Conservation (phyloP, 1,140 invertebrate genomes). For the Chymomyza costata region DNA sequence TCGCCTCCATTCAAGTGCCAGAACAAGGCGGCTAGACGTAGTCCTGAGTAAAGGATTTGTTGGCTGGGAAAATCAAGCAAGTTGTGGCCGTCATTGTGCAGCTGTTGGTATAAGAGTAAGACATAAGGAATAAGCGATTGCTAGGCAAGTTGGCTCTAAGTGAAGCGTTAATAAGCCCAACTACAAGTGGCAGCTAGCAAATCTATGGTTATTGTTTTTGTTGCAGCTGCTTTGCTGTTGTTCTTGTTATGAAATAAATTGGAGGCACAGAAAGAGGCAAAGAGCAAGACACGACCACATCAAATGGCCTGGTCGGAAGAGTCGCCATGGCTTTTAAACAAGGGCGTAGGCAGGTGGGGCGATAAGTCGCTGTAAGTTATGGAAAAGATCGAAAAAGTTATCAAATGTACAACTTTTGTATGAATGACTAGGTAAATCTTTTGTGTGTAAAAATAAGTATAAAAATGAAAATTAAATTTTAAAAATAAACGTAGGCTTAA, state of each 20-base stretch:
- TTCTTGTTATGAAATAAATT: conserved; percentile 27
- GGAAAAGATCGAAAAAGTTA: too few species aligned
- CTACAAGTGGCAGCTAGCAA: conserved; percentile 6
- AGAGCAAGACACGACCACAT: too few species aligned
- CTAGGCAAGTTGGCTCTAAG: conserved; percentile 8
- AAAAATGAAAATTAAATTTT: too few species aligned
- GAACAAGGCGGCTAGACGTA: conserved; percentile 24
- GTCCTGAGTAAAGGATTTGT: conserved; percentile 6
- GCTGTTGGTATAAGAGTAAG: conserved; percentile 25
- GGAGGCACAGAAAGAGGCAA: conserved; percentile 7
- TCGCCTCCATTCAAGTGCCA: conserved; percentile 41
- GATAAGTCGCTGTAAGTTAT: too few species aligned
- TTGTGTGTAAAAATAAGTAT: too few species aligned
- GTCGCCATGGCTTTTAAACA: conserved; percentile 6
- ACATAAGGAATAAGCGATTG: conserved; percentile 11
- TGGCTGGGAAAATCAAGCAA: conserved; percentile 16
- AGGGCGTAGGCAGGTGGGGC: too few species aligned
- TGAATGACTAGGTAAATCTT: too few species aligned
- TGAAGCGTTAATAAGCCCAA: conserved; percentile 59
- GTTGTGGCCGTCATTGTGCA: conserved; percentile 33
- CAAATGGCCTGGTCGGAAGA: background rate
- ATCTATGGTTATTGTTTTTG: conserved; percentile 36
- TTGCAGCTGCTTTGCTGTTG: too few species aligned
- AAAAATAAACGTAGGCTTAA: too few species aligned
- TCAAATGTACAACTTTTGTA: too few species aligned